Evolutionary conservation across 92 coral and sea anemone species (phyloP).

Genomic region (Heteractis magnifica): DNA sequence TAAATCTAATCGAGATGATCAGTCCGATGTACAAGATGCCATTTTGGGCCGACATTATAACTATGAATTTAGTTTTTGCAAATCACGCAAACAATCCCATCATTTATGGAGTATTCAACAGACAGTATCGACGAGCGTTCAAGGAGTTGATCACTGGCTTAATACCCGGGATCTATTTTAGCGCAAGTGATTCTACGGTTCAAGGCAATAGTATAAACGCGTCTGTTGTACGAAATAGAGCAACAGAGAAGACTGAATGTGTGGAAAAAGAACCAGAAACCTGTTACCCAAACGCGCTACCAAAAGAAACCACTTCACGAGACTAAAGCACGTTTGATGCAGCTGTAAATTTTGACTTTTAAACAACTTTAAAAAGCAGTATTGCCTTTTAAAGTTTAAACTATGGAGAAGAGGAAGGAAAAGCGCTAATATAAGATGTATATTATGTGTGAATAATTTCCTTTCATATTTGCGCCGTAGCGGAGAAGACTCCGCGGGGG

Average conservation of each 20-base stretch:
- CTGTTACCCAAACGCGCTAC: not conserved
- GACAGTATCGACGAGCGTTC: conserved; percentile 72
- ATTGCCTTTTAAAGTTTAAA: no score
- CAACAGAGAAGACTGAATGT: not conserved
- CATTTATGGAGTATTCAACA: conserved; percentile 70
- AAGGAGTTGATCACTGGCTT: conserved; percentile 19
- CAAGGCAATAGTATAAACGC: not conserved
- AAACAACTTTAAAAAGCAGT: no score
- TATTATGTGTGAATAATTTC: no score
- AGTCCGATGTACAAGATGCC: conserved; percentile 58
- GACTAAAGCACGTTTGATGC: no score
- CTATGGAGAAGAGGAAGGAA: no score
- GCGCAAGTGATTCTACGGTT: not conserved
- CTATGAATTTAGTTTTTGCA: conserved; percentile 57
- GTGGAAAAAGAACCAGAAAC: not conserved
- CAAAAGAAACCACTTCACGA: not conserved
- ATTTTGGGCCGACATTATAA: conserved; percentile 58
- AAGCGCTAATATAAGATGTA: no score
- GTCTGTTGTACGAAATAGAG: not conserved
- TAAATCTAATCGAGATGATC: conserved; percentile 63
- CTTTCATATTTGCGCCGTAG: no score
- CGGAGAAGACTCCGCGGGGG: no score
- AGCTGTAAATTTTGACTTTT: no score
- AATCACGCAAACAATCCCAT: conserved; percentile 82
- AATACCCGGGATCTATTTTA: not conserved